Evolutionary conservation across 1,140 invertebrate genomes (phyloP).

Genomic region (Notospermus geniculatus): DNA sequence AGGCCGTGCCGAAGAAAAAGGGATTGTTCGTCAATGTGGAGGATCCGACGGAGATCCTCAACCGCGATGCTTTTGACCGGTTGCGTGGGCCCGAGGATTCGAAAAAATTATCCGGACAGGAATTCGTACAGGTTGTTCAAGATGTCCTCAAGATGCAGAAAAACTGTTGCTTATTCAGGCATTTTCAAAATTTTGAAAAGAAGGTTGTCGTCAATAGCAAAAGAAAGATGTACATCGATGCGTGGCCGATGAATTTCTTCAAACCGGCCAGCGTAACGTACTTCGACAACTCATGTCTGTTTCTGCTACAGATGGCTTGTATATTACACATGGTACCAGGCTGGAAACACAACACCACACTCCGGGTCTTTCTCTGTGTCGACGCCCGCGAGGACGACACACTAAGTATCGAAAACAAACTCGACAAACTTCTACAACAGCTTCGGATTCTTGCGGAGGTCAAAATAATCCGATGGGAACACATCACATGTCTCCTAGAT

Average conservation of each 20-base stretch:
- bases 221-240: conserved; percentile 75
- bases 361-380: conserved; percentile 80
- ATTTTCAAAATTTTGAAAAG: conserved; percentile 80
- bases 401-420: conserved; percentile 57
- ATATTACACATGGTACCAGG: conserved; percentile 81
- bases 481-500: conserved; percentile 48
- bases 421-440: conserved; percentile 59
- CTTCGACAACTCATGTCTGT: conserved; percentile 74
- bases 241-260: conserved; percentile 76
- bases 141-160: conserved; percentile 87
- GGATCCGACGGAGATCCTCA: conserved; percentile 16
- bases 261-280: conserved; percentile 47
- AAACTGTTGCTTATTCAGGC: conserved; percentile 88
- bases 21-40: conserved; percentile 30
- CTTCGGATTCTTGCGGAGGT: conserved; percentile 63
- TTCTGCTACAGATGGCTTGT: conserved; percentile 94
- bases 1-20: conserved; percentile 20
- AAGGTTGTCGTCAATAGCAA: conserved; percentile 36
- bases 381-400: conserved; percentile 54
- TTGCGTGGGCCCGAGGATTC: conserved; percentile 42
- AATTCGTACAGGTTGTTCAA: conserved; percentile 87
- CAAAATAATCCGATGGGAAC: conserved; percentile 61
- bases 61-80: conserved; percentile 29
- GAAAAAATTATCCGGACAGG: conserved; percentile 52
- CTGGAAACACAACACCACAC: conserved; percentile 64